Conservation (phyloP, 2,113 vertebrate species). For the Calidris pygmaea region DNA sequence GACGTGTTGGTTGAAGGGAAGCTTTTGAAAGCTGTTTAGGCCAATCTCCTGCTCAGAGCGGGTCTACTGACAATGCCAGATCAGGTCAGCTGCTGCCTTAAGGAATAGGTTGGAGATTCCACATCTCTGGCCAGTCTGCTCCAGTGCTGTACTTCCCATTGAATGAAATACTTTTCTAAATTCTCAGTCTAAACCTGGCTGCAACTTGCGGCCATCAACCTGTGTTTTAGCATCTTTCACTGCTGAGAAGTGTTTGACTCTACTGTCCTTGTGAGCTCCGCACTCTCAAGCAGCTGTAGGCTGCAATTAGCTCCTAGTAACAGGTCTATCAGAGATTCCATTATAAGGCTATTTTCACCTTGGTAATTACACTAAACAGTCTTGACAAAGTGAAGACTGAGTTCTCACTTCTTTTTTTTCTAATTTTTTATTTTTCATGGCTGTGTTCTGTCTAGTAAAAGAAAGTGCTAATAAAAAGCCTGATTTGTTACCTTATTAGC, state of each 20-base stretch:
- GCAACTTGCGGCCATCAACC: not conserved
- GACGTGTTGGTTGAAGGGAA: not conserved
- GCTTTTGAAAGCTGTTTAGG: not conserved
- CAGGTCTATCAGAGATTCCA: not conserved
- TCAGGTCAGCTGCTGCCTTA: not conserved
- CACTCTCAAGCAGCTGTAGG: not conserved
- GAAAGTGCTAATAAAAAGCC: not conserved
- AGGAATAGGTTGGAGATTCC: not conserved
- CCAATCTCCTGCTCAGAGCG: not conserved
- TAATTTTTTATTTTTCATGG: not conserved
- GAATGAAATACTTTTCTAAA: not conserved
- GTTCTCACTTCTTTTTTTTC: not conserved
- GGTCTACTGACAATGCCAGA: not conserved
- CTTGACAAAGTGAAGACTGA: not conserved
- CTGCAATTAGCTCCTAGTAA: not conserved
- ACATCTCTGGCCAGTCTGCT: not conserved
- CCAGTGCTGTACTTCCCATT: not conserved
- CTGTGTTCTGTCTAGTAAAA: not conserved
- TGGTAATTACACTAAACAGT: not conserved
- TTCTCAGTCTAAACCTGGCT: not conserved
- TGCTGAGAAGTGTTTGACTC: not conserved
- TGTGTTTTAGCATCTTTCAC: not conserved
- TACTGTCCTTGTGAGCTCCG: not conserved
- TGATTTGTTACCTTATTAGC: not conserved
- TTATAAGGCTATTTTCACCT: not conserved